Evolutionary conservation across 2,113 vertebrate species (phyloP).

Genomic region (Arvicanthis niloticus): DNA sequence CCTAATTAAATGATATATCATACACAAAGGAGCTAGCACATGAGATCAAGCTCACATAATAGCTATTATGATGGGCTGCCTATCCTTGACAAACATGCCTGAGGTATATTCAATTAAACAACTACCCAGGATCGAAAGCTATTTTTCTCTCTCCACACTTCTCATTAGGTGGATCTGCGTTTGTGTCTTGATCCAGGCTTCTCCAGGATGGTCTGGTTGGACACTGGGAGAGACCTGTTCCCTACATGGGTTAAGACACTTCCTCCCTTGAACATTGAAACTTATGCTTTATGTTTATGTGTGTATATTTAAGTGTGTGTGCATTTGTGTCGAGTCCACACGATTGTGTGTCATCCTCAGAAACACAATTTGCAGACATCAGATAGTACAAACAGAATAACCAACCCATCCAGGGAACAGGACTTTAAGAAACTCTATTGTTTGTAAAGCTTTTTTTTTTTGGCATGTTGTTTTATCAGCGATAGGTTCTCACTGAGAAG

Average conservation of each 20-base stretch:
- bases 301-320: background rate
- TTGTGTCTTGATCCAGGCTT: background rate
- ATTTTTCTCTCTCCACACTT: slow-evolving; percentile 9
- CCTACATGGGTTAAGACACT: background rate
- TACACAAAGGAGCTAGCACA: background rate
- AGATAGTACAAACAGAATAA: background rate
- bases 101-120: slow-evolving; percentile 32
- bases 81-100: background rate
- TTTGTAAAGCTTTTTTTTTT: background rate
- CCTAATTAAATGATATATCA: slow-evolving; percentile 6
- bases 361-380: background rate
- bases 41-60: background rate
- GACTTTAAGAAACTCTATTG: background rate
- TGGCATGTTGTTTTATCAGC: background rate
- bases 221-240: background rate
- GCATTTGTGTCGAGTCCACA: background rate
- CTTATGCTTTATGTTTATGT: background rate
- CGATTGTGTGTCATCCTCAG: background rate
- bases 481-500: background rate
- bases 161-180: background rate
- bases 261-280: background rate
- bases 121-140: background rate
- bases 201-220: background rate
- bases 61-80: background rate
- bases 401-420: background rate